phyloP scores from a whole-genome alignment of 2,113 vertebrate species.

The Sakesphorus luctuosus region DNA sequence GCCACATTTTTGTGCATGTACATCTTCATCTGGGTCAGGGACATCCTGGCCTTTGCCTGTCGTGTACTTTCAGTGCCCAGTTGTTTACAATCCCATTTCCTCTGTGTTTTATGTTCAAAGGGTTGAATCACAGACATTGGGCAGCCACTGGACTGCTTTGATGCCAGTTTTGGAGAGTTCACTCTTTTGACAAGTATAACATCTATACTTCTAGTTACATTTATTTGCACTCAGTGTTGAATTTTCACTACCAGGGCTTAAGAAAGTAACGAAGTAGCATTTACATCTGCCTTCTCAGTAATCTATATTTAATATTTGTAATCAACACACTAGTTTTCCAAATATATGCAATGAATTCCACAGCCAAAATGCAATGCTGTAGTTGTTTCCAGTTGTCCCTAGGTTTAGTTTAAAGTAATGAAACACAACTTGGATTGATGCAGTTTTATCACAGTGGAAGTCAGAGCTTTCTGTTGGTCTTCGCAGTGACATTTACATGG shows the following conservation, averaged over 20 bases:
- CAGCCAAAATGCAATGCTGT: background rate
- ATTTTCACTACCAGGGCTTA: background rate
- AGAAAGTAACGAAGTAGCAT: background rate
- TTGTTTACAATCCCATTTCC: background rate
- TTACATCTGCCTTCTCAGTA: background rate
- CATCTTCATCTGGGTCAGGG: background rate
- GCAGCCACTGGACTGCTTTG: background rate
- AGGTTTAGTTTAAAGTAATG: background rate
- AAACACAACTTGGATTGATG: background rate
- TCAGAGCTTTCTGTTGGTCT: background rate
- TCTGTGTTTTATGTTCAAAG: background rate
- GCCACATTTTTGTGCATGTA: accelerated
- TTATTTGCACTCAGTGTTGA: background rate
- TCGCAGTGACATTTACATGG: background rate
- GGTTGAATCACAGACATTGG: background rate
- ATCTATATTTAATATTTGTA: background rate
- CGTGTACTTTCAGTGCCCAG: background rate
- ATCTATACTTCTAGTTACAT: background rate
- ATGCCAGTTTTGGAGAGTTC: background rate
- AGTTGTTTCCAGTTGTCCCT: background rate
- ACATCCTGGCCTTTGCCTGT: background rate
- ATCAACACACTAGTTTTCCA: background rate
- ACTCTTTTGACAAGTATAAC: background rate
- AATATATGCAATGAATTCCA: background rate
- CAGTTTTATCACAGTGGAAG: background rate